Base-by-base conservation (phyloP, 2,888 invertebrate genomes). In the Rhodophaea formosa region DNA sequence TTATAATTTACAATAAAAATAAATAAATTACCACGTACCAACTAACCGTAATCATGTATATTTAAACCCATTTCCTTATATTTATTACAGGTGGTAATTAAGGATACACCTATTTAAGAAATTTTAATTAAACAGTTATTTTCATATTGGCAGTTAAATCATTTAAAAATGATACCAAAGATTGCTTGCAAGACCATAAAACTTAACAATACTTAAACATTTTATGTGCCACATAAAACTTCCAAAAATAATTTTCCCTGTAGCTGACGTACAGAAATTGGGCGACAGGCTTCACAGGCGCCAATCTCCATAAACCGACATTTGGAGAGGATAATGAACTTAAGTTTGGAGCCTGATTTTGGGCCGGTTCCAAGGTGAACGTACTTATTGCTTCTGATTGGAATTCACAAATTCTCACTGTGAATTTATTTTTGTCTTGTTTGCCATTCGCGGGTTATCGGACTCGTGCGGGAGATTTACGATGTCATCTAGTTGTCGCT, bases 331-430 rank as follows among this genome's bases (percentile, higher is more conserved):
- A 89, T 88, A 86, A 80, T 86, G 90, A 89, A 88, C 90, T 79
- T 77, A 70, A 65, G 74, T 68, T 81, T 66, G 76, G 70, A 73
- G 77, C 75, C 74, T 70, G 80, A 75, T 76, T 70, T 72, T 76
- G 75, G 83, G 79, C 89, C 89, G 88, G 90, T 91, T 88, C 82
- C 72, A 81, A 86, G 91, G 88, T 90, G 80, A 90, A 88, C 74
- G 88, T 70, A 84, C 89, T 78, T 79, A 79, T 76, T 72, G 68
- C 72, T 71, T 67, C 72, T 65, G 73, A 86, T 82, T 80, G 82
- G 83, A 81, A 88, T 89, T 83, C 82, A 79, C 79, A 77, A 82
- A 84, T 81, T 84, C 72, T 72, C 72, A 74, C 69, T 68, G 65
- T 68, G 72, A 75, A 79, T 77, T 81, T 79, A 81, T 85, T 86